Evolutionary conservation across 2,113 vertebrate species (phyloP).

Genomic region (Seriola quinqueradiata): DNA sequence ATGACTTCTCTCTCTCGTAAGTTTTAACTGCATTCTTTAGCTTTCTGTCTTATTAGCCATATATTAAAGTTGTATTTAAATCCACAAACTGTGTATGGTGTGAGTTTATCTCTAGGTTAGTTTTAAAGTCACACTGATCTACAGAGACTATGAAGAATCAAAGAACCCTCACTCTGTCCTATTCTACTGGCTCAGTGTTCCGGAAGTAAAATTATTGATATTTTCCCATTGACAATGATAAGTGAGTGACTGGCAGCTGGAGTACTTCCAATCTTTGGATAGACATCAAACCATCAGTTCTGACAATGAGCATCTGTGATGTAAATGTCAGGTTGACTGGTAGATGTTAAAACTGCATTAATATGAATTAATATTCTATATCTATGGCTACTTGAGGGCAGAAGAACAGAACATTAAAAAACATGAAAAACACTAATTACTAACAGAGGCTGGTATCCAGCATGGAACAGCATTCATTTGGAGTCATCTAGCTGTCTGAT

Average conservation of each 20-base stretch:
- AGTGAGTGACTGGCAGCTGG: constrained; percentile 6
- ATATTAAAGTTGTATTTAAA: background rate
- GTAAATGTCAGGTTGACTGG: background rate
- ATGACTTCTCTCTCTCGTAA: background rate
- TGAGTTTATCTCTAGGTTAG: background rate
- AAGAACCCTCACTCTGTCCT: background rate
- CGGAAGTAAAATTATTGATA: constrained; percentile 49
- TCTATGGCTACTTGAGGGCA: background rate
- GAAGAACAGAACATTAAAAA: background rate
- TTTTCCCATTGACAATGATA: constrained; percentile 2
- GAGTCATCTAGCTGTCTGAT: too few species aligned
- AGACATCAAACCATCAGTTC: constrained; percentile 5
- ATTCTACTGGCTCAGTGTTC: constrained; percentile 3
- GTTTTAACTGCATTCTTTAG: background rate
- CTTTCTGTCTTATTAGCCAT: background rate
- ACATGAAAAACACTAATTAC: background rate
- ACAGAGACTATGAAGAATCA: constrained; percentile 19
- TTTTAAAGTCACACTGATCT: background rate
- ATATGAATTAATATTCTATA: background rate
- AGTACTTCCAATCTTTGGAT: background rate
- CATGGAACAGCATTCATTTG: background rate
- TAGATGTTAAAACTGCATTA: background rate
- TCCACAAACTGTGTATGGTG: background rate
- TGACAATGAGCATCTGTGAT: constrained; percentile 18
- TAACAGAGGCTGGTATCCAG: background rate